Evolutionary conservation across 2,888 invertebrate genomes (phyloP).

Genomic region (Andrena chrysosceles): DNA sequence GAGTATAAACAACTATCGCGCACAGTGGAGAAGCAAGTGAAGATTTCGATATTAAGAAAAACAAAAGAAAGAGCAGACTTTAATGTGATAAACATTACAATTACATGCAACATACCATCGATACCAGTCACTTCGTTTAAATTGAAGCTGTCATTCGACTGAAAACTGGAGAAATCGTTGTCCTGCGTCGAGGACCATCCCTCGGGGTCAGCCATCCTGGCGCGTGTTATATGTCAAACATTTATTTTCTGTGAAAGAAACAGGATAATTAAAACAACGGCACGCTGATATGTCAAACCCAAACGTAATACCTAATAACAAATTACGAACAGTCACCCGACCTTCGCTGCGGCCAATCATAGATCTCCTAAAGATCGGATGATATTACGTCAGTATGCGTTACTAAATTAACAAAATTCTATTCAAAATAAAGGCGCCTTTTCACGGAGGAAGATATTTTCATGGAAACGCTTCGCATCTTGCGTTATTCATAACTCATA

Average conservation of each 20-base stretch:
- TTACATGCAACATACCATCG: conserved; percentile 87
- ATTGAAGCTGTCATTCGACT: conserved; percentile 87
- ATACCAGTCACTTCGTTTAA: conserved; percentile 89
- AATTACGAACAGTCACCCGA: conserved; percentile 80
- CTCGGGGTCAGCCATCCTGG: conserved; percentile 81
- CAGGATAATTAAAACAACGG: conserved; percentile 38
- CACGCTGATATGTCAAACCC: conserved; percentile 75
- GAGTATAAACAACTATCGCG: too few species aligned
- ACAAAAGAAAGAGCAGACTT: conserved; percentile 13
- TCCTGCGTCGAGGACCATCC: conserved; percentile 80
- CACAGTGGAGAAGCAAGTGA: background rate
- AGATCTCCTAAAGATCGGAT: conserved; percentile 86
- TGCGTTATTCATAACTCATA: too few species aligned
- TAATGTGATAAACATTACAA: conserved; percentile 33
- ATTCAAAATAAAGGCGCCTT: conserved; percentile 21
- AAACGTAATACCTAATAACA: conserved; percentile 77
- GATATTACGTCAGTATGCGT: conserved; percentile 87
- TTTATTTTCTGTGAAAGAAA: conserved; percentile 55
- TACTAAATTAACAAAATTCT: conserved; percentile 58
- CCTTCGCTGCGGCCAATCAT: conserved; percentile 86
- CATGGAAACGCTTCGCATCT: too few species aligned
- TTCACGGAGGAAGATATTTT: conserved; percentile 12
- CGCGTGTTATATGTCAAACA: conserved; percentile 68
- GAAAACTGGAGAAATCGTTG: conserved; percentile 84
- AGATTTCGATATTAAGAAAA: background rate